Conservation (phyloP, 2,888 invertebrate species). For the Tenthredo distinguenda region DNA sequence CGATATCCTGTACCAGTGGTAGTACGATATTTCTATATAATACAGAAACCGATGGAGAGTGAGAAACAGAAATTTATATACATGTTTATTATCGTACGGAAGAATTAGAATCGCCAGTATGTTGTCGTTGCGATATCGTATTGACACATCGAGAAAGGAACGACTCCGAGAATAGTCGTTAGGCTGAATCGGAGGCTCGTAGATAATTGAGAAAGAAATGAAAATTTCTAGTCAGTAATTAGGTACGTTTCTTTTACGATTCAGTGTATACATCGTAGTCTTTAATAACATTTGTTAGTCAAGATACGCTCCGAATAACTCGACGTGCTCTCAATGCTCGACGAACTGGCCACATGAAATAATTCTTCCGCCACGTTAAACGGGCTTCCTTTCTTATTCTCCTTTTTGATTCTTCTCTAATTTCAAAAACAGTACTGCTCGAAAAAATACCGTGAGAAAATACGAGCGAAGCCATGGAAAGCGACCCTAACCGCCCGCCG, state of each 20-base stretch:
- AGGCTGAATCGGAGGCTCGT: neutral
- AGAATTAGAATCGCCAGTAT: neutral
- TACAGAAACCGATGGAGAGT: neutral
- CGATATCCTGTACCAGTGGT: neutral
- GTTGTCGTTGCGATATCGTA: neutral
- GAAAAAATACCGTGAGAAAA: conserved; percentile 37
- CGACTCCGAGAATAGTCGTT: neutral
- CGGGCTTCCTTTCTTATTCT: neutral
- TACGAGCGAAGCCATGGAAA: conserved; percentile 23
- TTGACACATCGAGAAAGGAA: neutral
- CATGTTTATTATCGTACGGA: neutral
- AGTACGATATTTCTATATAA: neutral
- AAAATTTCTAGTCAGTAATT: conserved; percentile 18
- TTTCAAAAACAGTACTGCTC: neutral
- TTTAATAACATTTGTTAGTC: neutral
- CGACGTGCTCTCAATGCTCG: conserved; percentile 44
- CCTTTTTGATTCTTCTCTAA: neutral
- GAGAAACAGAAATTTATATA: neutral
- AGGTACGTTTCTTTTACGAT: neutral
- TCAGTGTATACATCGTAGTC: neutral
- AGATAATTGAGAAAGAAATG: conserved; percentile 20
- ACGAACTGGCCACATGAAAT: conserved; percentile 16
- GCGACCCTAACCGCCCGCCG: neutral
- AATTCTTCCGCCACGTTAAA: neutral
- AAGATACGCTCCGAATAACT: conserved; percentile 49